phyloP scores from a whole-genome alignment of 2,888 invertebrate species.

The Caenorhabditis doughertyi region DNA sequence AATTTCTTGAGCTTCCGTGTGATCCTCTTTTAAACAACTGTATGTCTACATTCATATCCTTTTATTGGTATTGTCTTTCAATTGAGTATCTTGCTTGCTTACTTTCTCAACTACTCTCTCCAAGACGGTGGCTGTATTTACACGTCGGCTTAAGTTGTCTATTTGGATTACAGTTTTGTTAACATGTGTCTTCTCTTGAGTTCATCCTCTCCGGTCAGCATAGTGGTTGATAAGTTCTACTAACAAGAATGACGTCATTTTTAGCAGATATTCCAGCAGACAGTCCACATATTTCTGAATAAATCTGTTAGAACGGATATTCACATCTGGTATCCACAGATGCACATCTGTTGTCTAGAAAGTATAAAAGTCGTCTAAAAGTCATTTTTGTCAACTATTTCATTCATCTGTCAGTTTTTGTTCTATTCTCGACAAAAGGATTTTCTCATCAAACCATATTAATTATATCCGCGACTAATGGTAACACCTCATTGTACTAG shows the following conservation, averaged over 20 bases:
- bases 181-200: constrained; percentile 47
- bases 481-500: constrained; percentile 42
- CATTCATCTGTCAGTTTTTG: no score
- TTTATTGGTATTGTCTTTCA: constrained; percentile 47
- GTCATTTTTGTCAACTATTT: no score
- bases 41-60: constrained; percentile 26
- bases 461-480: constrained; percentile 7
- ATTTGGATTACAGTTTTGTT: constrained; percentile 64
- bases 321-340: no score
- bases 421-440: no score
- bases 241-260: background rate
- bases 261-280: no score
- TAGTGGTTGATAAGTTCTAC: background rate
- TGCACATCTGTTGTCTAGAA: no score
- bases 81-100: constrained; percentile 23
- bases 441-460: background rate
- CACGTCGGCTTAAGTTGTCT: constrained; percentile 64
- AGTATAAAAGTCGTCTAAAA: no score
- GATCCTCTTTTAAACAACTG: constrained; percentile 19
- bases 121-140: constrained; percentile 54
- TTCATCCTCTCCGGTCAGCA: constrained; percentile 9
- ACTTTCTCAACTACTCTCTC: constrained; percentile 24
- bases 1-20: constrained; percentile 2
- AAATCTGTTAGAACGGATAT: no score
- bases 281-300: no score